A percentile compares a stretch with the other conserved stretches of the same genome.
Evolutionary conservation across 1,140 invertebrate genomes (phyloP).

Genomic region (Drosophila persimilis): DNA sequence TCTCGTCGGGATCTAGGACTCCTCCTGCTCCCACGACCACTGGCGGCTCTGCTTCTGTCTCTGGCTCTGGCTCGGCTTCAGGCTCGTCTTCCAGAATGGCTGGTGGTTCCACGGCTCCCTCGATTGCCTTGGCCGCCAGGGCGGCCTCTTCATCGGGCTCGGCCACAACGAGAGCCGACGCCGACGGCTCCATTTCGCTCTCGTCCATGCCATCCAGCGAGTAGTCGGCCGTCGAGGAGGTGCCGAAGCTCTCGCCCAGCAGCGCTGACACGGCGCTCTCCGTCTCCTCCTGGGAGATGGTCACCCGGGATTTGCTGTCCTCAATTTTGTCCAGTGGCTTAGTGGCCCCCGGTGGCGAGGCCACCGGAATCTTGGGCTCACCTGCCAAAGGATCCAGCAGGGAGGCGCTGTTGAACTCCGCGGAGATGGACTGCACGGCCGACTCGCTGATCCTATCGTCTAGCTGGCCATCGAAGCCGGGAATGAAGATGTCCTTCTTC

Average conservation of each 20-base stretch:
- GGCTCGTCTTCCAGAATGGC: conserved; percentile 46
- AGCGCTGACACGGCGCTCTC: conserved; percentile 95
- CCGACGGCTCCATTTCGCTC: conserved; percentile 47
- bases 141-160: conserved; percentile 77
- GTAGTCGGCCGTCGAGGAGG: conserved; percentile 84
- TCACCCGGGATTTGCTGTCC: conserved; percentile 89
- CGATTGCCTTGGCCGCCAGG: conserved; percentile 75
- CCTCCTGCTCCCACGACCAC: conserved; percentile 29
- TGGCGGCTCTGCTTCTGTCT: conserved; percentile 32
- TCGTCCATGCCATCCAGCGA: conserved; percentile 84
- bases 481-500: conserved; percentile 87
- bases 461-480: conserved; percentile 87
- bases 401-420: conserved; percentile 83
- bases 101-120: conserved; percentile 54
- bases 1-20: conserved; percentile 88
- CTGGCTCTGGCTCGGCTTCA: conserved; percentile 35
- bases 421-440: conserved; percentile 89
- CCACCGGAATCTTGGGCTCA: conserved; percentile 83
- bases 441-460: conserved; percentile 91
- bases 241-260: conserved; percentile 91
- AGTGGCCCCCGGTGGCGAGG: conserved; percentile 71
- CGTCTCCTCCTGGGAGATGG: conserved; percentile 96
- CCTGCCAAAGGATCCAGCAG: conserved; percentile 76
- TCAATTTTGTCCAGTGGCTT: conserved; percentile 86
- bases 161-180: conserved; percentile 43